Evolutionary conservation across 2,113 vertebrate species (phyloP).

Genomic region (Laterallus jamaicensis): DNA sequence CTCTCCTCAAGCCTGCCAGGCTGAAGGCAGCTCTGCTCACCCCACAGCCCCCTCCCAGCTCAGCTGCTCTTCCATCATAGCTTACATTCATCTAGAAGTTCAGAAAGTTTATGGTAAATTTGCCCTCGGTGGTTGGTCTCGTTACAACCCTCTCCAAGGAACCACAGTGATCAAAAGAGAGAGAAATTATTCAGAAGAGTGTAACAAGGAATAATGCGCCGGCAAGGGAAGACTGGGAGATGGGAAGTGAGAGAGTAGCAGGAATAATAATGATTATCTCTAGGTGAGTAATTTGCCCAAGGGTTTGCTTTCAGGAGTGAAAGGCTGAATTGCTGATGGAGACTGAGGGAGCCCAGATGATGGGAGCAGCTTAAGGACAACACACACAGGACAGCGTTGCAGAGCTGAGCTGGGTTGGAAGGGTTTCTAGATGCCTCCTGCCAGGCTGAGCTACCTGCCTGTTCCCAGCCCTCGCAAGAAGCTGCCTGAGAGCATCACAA

Average conservation of each 20-base stretch:
- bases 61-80: not conserved
- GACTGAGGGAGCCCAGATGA: not conserved
- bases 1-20: not conserved
- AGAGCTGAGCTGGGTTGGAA: not conserved
- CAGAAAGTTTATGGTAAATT: not conserved
- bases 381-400: not conserved
- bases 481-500: rapidly evolving
- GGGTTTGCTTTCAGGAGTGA: not conserved
- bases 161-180: not conserved
- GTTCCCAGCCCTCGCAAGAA: not conserved
- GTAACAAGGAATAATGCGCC: not conserved
- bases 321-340: not conserved
- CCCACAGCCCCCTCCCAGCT: not conserved
- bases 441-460: not conserved
- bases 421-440: not conserved
- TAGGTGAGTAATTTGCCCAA: not conserved
- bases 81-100: not conserved
- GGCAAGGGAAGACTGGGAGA: not conserved
- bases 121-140: not conserved
- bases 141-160: not conserved
- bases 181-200: not conserved
- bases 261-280: not conserved
- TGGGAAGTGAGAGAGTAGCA: not conserved
- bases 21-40: not conserved
- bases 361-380: not conserved